Evolutionary conservation across 2,888 invertebrate species (phyloP).

Genomic region (Andrena bucephala): DNA sequence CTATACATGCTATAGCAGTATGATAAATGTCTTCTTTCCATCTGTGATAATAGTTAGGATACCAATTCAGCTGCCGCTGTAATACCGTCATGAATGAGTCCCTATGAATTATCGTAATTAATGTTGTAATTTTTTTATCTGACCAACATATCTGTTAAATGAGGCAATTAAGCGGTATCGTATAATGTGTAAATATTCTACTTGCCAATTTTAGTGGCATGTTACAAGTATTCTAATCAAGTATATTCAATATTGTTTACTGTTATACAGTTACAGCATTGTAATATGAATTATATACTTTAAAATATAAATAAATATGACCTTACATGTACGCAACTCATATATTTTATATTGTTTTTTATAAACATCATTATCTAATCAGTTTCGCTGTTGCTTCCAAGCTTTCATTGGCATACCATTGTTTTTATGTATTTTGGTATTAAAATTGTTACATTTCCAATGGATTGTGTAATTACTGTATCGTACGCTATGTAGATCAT

Average conservation of each 20-base stretch:
- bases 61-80: conserved; percentile 75
- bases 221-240: conserved; percentile 77
- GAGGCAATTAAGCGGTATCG: conserved; percentile 69
- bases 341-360: neutral
- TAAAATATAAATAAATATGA: conserved; percentile 65
- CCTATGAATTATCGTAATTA: conserved; percentile 68
- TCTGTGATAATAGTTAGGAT: conserved; percentile 84
- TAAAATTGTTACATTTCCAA: neutral
- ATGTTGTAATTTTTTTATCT: conserved; percentile 63
- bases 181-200: conserved; percentile 71
- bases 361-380: conserved; percentile 5
- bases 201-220: conserved; percentile 76
- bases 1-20: conserved; percentile 45
- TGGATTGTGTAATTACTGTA: no score
- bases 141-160: conserved; percentile 63
- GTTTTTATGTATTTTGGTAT: neutral
- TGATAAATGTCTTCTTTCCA: conserved; percentile 81
- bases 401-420: neutral
- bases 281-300: conserved; percentile 79
- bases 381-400: neutral
- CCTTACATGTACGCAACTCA: conserved; percentile 32
- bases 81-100: conserved; percentile 74
- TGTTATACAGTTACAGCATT: conserved; percentile 78
- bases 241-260: conserved; percentile 79
- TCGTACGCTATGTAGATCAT: no score